These are phyloP conservation scores for Chinchilla lanigera DNA, from an alignment of 2,113 vertebrate genomes.

Conservation along the genomic window DNA sequence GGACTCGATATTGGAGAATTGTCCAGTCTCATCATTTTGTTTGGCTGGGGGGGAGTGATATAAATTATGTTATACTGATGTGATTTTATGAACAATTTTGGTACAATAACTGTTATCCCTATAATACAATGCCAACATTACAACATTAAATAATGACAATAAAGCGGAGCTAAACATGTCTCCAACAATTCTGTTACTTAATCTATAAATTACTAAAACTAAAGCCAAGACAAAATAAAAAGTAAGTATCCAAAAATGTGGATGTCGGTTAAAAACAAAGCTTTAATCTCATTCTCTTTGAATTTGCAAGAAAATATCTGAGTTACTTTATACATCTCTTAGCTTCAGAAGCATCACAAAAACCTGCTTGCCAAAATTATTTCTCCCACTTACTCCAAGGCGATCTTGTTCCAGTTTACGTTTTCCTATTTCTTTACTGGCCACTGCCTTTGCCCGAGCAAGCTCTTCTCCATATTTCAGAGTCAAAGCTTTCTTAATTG, in stretches of 20 bases:
- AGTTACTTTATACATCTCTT: slow-evolving; percentile 48
- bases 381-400: slow-evolving; percentile 86
- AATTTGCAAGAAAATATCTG: not conserved
- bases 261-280: slow-evolving; percentile 54
- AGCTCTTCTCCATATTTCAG: slow-evolving; percentile 92
- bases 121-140: not conserved
- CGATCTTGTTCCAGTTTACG: slow-evolving; percentile 87
- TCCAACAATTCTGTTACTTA: slow-evolving; percentile 43
- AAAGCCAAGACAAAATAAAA: slow-evolving; percentile 37
- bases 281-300: slow-evolving; percentile 16
- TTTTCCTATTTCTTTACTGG: slow-evolving; percentile 90
- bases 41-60: slow-evolving; percentile 84
- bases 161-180: slow-evolving; percentile 10
- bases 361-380: not conserved
- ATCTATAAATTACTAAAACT: slow-evolving; percentile 18
- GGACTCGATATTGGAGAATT: slow-evolving; percentile 85
- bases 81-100: slow-evolving; percentile 52
- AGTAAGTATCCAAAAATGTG: slow-evolving; percentile 57
- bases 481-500: slow-evolving; percentile 91
- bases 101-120: slow-evolving; percentile 4
- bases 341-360: slow-evolving; percentile 33
- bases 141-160: slow-evolving; percentile 14
- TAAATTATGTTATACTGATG: slow-evolving; percentile 63
- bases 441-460: slow-evolving; percentile 90
- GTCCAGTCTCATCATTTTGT: slow-evolving; percentile 91